Percentiles rank a stretch among this genome's conserved stretches.
These are phyloP conservation scores for Grallaria varia DNA, from an alignment of 2,113 vertebrate species.

Conservation along the genomic window DNA sequence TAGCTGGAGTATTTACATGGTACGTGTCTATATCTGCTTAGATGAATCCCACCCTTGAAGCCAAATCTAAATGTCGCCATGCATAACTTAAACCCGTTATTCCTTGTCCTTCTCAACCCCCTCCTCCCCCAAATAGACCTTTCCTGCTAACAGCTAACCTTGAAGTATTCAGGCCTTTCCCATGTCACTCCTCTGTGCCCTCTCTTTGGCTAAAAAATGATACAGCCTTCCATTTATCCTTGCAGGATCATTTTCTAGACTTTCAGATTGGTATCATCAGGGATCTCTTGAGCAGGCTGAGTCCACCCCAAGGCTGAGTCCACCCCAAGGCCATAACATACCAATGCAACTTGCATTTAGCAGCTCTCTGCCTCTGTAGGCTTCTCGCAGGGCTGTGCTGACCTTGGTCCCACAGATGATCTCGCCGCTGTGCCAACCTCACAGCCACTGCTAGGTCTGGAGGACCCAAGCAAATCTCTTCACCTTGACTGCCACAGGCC, in stretches of 20 bases:
- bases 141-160: background rate
- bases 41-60: background rate
- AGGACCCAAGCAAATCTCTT: background rate
- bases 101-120: background rate
- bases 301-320: background rate
- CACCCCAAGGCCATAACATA: background rate
- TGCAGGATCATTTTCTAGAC: background rate
- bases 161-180: background rate
- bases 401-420: background rate
- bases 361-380: background rate
- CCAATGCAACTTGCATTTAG: background rate
- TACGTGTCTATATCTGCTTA: background rate
- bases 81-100: background rate
- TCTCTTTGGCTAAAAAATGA: background rate
- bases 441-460: background rate
- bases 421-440: background rate
- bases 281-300: background rate
- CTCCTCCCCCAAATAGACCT: background rate
- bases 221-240: background rate
- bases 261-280: background rate
- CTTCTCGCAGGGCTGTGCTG: background rate
- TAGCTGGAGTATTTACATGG: background rate
- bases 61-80: background rate
- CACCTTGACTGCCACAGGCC: background rate
- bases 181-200: background rate